Evolutionary conservation across 2,888 invertebrate genomes (phyloP).

Genomic region (Exocentrus adspersus): DNA sequence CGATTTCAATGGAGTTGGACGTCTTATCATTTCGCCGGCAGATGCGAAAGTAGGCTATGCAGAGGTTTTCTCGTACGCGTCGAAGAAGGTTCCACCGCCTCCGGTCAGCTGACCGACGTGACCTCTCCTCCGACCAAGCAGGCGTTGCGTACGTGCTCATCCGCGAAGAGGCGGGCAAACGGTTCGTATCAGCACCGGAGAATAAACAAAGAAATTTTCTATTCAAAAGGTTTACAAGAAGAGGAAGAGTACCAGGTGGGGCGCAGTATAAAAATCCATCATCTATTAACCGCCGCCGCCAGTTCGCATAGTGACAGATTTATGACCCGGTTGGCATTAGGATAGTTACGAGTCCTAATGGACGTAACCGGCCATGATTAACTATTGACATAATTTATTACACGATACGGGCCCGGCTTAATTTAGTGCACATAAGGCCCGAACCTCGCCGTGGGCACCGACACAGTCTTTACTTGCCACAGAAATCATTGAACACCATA

Average conservation of each 20-base stretch:
- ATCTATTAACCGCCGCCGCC: background rate
- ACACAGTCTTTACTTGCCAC: background rate
- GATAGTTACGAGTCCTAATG: background rate
- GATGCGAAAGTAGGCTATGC: background rate
- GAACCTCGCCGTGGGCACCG: background rate
- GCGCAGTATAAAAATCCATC: background rate
- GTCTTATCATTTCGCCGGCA: no score
- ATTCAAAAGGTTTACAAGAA: background rate
- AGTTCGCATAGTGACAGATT: background rate
- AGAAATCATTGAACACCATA: no score
- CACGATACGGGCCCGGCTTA: background rate
- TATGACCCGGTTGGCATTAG: background rate
- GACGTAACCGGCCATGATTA: background rate
- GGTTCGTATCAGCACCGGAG: background rate
- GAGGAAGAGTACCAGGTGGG: background rate
- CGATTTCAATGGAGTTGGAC: no score
- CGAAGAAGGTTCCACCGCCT: no score
- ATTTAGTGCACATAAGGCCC: constrained; percentile 1
- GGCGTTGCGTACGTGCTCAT: constrained; percentile 15
- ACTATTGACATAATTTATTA: constrained; percentile 3
- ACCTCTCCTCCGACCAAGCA: constrained; percentile 7
- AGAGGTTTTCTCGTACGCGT: no score
- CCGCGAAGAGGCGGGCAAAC: background rate
- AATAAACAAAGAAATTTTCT: no score
- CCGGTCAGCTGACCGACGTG: constrained; percentile 21